Conservation (phyloP, 2,888 invertebrate genomes). For the Cerastis rubricosa region DNA sequence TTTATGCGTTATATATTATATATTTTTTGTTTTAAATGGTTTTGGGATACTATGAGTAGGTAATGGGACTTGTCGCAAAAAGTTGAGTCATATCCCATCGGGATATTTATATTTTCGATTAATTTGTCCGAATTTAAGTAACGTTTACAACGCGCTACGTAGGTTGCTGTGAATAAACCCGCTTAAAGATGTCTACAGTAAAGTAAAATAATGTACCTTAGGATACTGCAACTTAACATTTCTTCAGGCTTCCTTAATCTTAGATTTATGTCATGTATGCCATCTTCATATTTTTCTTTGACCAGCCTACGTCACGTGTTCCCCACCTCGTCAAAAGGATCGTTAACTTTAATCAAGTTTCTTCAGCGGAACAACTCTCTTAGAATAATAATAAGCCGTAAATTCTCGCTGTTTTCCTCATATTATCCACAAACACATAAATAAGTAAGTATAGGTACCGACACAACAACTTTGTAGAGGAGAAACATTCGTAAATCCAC, state of each 20-base stretch:
- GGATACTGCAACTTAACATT: not conserved
- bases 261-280: not conserved
- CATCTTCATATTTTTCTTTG: not conserved
- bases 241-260: not conserved
- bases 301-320: conserved; percentile 11
- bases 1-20: too few species aligned
- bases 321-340: conserved; percentile 1
- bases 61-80: too few species aligned
- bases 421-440: conserved; percentile 1
- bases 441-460: not conserved
- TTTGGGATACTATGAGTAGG: not conserved
- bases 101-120: not conserved
- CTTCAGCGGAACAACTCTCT: conserved; percentile 17
- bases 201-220: not conserved
- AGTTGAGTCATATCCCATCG: not conserved
- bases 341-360: conserved; percentile 46
- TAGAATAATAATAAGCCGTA: conserved; percentile 56
- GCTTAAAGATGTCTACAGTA: not conserved
- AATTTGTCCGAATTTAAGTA: not conserved
- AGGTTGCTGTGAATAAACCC: too few species aligned
- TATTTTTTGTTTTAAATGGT: too few species aligned
- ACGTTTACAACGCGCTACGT: too few species aligned
- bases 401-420: conserved; percentile 33
- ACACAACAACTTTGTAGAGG: not conserved
- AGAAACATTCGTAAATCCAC: not conserved